A percentile compares a stretch with the other conserved stretches of the same genome.
Evolutionary conservation across 2,113 vertebrate species (phyloP).

Genomic region (Xiphophorus maculatus): DNA sequence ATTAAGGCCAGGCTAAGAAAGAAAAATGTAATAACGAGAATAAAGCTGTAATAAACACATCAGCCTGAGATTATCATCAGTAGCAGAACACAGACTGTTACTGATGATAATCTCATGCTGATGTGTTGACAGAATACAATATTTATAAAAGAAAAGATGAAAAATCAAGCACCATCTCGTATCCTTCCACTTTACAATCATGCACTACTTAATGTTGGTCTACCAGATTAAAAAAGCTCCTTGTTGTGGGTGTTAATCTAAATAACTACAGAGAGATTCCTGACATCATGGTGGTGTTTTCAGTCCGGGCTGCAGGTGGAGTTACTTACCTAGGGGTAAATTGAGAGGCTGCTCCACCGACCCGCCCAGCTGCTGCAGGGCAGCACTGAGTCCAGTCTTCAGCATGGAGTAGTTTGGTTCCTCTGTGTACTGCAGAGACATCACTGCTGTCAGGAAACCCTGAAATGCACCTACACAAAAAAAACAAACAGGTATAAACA

Average conservation of each 20-base stretch:
- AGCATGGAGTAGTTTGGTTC: constrained; percentile 83
- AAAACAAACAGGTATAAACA: constrained; percentile 33
- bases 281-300: background rate
- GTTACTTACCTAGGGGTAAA: constrained; percentile 56
- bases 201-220: too few species aligned
- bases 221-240: background rate
- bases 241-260: background rate
- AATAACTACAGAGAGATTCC: background rate
- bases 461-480: constrained; percentile 77
- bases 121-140: too few species aligned
- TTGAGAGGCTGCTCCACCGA: constrained; percentile 52
- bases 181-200: too few species aligned
- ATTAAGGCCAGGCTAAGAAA: too few species aligned
- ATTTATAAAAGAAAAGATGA: too few species aligned
- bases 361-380: constrained; percentile 75
- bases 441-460: constrained; percentile 81
- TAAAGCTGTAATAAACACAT: too few species aligned
- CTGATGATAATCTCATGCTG: too few species aligned
- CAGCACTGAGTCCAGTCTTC: constrained; percentile 65
- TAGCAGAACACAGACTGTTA: too few species aligned
- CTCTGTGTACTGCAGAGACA: constrained; percentile 84
- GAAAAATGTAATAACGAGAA: too few species aligned
- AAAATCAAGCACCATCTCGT: too few species aligned
- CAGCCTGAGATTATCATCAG: too few species aligned
- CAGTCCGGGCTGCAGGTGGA: background rate